phyloP scores from a whole-genome alignment of 2,797 vertebrate species.

The Coracias cyanogaster region DNA sequence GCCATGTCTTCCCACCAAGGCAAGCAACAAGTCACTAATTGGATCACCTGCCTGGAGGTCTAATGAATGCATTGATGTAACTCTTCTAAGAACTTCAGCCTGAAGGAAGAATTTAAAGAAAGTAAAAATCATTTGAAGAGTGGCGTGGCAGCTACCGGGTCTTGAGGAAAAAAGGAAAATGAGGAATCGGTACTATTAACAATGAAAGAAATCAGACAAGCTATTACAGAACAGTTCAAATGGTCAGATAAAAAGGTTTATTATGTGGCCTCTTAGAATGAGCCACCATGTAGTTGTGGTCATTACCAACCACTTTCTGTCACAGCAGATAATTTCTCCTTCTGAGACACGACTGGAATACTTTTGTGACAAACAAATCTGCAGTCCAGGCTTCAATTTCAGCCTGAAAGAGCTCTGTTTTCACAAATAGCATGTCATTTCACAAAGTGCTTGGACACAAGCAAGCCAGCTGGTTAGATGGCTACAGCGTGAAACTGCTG shows the following conservation, averaged over 20 bases:
- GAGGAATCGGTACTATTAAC: neutral
- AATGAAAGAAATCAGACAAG: constrained; percentile 35
- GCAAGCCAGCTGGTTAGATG: neutral
- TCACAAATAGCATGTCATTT: neutral
- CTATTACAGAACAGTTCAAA: constrained; percentile 53
- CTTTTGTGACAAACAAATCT: neutral
- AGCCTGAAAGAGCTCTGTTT: neutral
- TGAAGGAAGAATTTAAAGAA: neutral
- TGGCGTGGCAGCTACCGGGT: neutral
- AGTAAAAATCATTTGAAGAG: neutral
- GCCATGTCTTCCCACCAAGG: neutral
- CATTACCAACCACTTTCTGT: constrained; percentile 24
- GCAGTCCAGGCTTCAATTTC: neutral
- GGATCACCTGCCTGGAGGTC: neutral
- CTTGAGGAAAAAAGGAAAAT: neutral
- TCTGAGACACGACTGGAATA: constrained; percentile 7
- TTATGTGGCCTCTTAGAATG: constrained; percentile 25
- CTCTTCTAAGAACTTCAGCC: neutral
- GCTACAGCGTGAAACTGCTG: neutral
- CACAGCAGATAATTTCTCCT: constrained; percentile 52
- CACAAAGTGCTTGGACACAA: neutral
- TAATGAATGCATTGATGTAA: neutral
- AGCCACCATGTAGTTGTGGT: constrained; percentile 24
- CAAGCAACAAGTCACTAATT: neutral
- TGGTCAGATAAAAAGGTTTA: constrained; percentile 58